phyloP scores from a whole-genome alignment of 2,888 invertebrate species.

The Eumerus sabulonum region DNA sequence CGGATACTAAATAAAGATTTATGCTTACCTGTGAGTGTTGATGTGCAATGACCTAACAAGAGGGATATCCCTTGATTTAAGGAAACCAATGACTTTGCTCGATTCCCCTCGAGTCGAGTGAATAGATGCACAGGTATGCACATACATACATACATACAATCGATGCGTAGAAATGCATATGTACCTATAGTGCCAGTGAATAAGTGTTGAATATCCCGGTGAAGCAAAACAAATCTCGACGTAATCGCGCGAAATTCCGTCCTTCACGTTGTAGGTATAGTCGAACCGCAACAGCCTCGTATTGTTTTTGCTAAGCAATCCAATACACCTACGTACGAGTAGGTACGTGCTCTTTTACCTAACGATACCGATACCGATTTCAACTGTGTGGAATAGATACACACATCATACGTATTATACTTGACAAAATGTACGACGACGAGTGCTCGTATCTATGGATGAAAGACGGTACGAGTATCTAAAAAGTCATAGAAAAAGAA shows the following conservation, averaged over 20 bases:
- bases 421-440: too few relatives aligned
- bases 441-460: constrained; percentile 40
- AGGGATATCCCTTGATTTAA: constrained; percentile 57
- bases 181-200: neutral
- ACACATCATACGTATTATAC: too few relatives aligned
- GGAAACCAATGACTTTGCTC: constrained; percentile 29
- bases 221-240: constrained; percentile 8
- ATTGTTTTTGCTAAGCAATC: constrained; percentile 52
- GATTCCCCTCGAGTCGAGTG: neutral
- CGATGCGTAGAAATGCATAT: neutral
- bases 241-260: constrained; percentile 66
- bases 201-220: too few relatives aligned
- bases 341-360: too few relatives aligned
- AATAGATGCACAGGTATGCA: neutral
- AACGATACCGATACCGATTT: too few relatives aligned
- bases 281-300: constrained; percentile 27
- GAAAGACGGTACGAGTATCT: constrained; percentile 42
- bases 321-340: constrained; percentile 25
- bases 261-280: constrained; percentile 54
- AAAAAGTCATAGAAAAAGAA: constrained; percentile 39
- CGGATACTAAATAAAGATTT: constrained; percentile 41
- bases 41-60: constrained; percentile 52
- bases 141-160: constrained; percentile 11
- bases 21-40: constrained; percentile 48
- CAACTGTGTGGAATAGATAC: too few relatives aligned